These are phyloP conservation scores for Hyles vespertilio DNA, from an alignment of 1,140 invertebrate genomes.

Conservation along the genomic window DNA sequence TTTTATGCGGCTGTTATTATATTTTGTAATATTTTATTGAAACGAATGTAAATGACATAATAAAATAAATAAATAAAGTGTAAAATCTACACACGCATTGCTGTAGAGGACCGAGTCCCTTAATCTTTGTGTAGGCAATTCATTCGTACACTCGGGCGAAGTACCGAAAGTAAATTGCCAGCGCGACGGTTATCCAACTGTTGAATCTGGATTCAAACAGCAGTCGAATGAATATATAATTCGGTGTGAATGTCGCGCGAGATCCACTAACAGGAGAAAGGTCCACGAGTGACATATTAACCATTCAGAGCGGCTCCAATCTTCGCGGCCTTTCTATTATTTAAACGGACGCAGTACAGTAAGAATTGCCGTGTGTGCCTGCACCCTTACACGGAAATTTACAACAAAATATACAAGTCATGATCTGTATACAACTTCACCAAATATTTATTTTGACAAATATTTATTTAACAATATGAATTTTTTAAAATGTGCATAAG, in stretches of 20 bases:
- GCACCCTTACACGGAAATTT: conserved; percentile 25
- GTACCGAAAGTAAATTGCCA: conserved; percentile 1
- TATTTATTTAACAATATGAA: too few species aligned
- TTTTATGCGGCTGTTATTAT: too few species aligned
- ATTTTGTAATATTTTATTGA: too few species aligned
- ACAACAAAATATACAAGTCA: background rate
- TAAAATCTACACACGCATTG: too few species aligned
- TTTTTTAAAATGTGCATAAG: too few species aligned
- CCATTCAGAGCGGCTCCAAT: conserved; percentile 65
- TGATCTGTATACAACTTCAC: background rate
- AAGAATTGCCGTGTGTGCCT: conserved; percentile 52
- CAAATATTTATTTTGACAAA: too few species aligned
- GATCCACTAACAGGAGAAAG: conserved; percentile 54
- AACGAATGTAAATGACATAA: too few species aligned
- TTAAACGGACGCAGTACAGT: conserved; percentile 55
- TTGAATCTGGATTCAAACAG: conserved; percentile 38
- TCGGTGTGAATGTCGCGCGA: conserved; percentile 45
- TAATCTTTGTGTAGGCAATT: background rate
- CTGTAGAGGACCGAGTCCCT: too few species aligned
- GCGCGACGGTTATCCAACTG: conserved; percentile 18
- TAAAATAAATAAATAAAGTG: too few species aligned
- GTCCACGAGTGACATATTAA: conserved; percentile 71
- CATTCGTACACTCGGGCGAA: background rate
- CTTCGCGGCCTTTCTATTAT: conserved; percentile 70
- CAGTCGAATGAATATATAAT: conserved; percentile 67